Conservation (phyloP, 2,113 vertebrate species). For the Zeus faber region DNA sequence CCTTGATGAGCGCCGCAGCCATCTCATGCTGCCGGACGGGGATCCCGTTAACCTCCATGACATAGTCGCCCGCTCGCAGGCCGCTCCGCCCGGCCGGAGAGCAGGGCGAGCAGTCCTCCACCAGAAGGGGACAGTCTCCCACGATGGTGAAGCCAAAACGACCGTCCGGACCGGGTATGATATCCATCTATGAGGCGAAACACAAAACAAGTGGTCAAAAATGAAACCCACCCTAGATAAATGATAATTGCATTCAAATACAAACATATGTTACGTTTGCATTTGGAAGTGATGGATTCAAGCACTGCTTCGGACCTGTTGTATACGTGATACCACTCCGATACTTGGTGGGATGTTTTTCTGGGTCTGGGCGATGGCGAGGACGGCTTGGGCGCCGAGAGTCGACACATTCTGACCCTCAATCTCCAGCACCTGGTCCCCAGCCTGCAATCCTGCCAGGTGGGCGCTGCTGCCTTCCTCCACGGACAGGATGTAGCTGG, state of each 20-base stretch:
- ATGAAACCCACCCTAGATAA: no score
- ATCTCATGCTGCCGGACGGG: conserved; percentile 74
- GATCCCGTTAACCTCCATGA: conserved; percentile 84
- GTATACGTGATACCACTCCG: conserved; percentile 87
- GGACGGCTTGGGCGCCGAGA: conserved; percentile 75
- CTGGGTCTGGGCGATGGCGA: conserved; percentile 81
- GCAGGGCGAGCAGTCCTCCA: conserved; percentile 77
- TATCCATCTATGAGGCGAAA: conserved; percentile 57
- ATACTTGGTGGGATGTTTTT: conserved; percentile 91
- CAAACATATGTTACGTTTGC: background rate
- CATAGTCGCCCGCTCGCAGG: conserved; percentile 78
- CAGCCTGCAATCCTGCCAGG: conserved; percentile 83
- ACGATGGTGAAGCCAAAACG: conserved; percentile 80
- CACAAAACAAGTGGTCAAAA: background rate
- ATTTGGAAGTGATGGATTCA: background rate
- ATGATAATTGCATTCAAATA: background rate
- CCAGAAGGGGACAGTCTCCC: conserved; percentile 75
- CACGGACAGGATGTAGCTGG: conserved; percentile 91
- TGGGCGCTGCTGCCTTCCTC: conserved; percentile 91
- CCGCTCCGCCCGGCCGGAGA: conserved; percentile 80
- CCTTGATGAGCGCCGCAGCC: conserved; percentile 70
- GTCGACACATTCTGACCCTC: conserved; percentile 87
- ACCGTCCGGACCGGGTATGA: conserved; percentile 71
- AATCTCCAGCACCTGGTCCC: conserved; percentile 94
- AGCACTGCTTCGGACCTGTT: no score